Evolutionary conservation across 2,113 vertebrate species (phyloP).

Genomic region (Electrona antarctica): DNA sequence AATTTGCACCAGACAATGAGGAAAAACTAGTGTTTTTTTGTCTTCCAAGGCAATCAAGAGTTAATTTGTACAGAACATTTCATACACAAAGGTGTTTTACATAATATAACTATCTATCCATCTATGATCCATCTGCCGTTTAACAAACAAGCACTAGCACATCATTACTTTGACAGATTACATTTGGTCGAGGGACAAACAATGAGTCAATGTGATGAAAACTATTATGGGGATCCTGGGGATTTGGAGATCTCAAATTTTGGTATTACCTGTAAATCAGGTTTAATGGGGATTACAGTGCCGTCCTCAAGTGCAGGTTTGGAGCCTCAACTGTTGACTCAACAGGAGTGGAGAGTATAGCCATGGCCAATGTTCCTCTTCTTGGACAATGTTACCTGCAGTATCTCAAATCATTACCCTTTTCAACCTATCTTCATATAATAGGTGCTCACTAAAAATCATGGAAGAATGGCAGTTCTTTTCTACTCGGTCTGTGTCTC

Average conservation of each 20-base stretch:
- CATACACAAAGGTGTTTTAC: not conserved
- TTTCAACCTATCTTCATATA: too few species aligned
- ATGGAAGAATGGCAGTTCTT: too few species aligned
- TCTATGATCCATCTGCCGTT: too few species aligned
- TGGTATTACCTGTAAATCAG: too few species aligned
- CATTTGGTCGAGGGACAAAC: conserved; percentile 6
- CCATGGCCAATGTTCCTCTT: not conserved
- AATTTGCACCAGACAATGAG: too few species aligned
- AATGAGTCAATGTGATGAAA: conserved; percentile 34
- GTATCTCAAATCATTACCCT: too few species aligned
- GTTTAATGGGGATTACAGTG: conserved; percentile 27
- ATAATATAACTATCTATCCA: not conserved
- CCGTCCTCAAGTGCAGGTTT: conserved; percentile 32
- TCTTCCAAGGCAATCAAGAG: too few species aligned
- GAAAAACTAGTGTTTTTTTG: too few species aligned
- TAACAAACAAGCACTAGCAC: not conserved
- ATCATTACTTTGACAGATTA: not conserved
- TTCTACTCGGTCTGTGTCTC: too few species aligned
- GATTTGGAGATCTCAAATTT: not conserved
- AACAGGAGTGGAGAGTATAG: conserved; percentile 37
- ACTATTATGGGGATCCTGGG: conserved; percentile 25
- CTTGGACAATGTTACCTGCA: too few species aligned
- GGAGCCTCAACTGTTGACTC: conserved; percentile 53
- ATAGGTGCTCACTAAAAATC: too few species aligned
- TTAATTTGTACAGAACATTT: not conserved